Percentiles rank a stretch among this genome's conserved stretches.
Conservation (phyloP, 2,797 vertebrate species). For the Acropternis orthonyx region DNA sequence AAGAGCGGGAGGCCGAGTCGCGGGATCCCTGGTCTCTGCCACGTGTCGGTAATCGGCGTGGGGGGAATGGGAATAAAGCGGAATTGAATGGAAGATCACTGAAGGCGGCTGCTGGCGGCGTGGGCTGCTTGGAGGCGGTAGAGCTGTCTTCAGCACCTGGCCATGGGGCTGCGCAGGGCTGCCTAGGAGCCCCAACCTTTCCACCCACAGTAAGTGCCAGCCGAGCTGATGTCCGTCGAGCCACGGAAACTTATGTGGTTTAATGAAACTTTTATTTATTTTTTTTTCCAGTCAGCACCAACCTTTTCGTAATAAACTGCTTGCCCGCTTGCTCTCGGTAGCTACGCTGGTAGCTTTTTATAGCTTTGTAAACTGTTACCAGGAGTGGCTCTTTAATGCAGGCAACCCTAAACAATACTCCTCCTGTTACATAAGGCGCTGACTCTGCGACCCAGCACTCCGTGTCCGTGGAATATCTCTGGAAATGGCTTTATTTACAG, state of each 20-base stretch:
- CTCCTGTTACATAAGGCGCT: conserved; percentile 74
- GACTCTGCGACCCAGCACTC: conserved; percentile 58
- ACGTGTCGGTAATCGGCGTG: neutral
- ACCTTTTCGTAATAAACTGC: neutral
- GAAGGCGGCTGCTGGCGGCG: neutral
- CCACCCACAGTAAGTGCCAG: conserved; percentile 56
- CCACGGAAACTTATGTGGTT: neutral
- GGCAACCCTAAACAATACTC: conserved; percentile 74
- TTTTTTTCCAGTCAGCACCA: neutral
- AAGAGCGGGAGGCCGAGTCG: conserved; percentile 27
- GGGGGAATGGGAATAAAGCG: neutral
- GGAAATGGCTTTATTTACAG: conserved; percentile 76
- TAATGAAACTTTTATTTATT: neutral
- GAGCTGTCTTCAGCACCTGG: conserved; percentile 77
- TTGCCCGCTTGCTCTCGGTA: neutral
- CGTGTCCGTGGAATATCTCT: conserved; percentile 73
- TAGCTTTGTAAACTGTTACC: conserved; percentile 71
- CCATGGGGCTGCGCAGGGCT: conserved; percentile 48
- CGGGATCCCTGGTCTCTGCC: conserved; percentile 21
- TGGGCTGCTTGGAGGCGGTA: neutral
- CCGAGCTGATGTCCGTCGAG: neutral
- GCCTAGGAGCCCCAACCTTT: conserved; percentile 59
- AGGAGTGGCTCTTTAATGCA: conserved; percentile 67
- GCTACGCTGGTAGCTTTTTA: conserved; percentile 59
- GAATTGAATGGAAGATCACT: conserved; percentile 53